phyloP scores from a whole-genome alignment of 2,797 vertebrate species.

The Acrossocheilus fasciatus region DNA sequence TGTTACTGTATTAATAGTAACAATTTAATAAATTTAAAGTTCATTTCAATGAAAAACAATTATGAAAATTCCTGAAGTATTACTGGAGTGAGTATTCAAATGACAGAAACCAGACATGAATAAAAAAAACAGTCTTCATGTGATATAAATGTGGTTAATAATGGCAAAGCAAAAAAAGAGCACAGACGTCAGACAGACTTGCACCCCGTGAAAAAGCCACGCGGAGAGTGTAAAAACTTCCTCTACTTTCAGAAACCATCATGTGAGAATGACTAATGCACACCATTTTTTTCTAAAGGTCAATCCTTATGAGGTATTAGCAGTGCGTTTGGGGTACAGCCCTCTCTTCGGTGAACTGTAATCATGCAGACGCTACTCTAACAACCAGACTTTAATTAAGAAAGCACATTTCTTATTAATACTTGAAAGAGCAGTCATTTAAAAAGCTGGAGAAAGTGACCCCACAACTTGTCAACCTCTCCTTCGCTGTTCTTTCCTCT shows the following conservation, averaged over 20 bases:
- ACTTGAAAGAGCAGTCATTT: slow-evolving; percentile 44
- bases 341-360: slow-evolving; percentile 28
- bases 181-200: neutral
- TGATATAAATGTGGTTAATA: neutral
- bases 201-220: neutral
- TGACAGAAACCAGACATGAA: neutral
- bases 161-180: neutral
- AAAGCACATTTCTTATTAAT: slow-evolving; percentile 42
- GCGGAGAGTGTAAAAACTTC: neutral
- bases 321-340: slow-evolving; percentile 12
- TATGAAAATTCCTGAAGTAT: neutral
- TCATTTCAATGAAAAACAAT: neutral
- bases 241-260: slow-evolving; percentile 7
- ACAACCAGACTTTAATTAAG: slow-evolving; percentile 48
- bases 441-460: slow-evolving; percentile 41
- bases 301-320: slow-evolving; percentile 28
- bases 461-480: slow-evolving; percentile 45
- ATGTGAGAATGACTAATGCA: slow-evolving; percentile 41
- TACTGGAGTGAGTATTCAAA: neutral
- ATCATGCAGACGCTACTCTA: slow-evolving; percentile 25
- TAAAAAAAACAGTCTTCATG: neutral
- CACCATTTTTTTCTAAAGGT: slow-evolving; percentile 37
- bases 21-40: neutral
- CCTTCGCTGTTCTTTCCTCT: slow-evolving; percentile 10
- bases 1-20: neutral